A percentile compares a stretch with the other conserved stretches of the same genome.
Evolutionary conservation across 2,888 invertebrate genomes (phyloP).

Genomic region (Hecatera dysodea): DNA sequence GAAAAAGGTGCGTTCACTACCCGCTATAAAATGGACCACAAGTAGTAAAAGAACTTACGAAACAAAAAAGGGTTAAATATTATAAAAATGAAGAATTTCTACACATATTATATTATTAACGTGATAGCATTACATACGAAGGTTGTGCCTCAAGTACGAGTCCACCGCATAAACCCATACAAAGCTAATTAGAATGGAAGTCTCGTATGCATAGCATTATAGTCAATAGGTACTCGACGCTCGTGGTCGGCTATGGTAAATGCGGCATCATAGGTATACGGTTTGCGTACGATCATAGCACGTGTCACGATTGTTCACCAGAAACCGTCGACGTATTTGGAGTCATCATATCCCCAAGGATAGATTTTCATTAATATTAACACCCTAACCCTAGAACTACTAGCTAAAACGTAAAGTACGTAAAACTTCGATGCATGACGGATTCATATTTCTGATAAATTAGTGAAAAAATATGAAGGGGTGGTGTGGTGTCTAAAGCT

Average conservation of each 20-base stretch:
- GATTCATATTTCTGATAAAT: no score
- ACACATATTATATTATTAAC: constrained; percentile 52
- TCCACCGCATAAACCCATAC: constrained; percentile 72
- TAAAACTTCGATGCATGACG: no score
- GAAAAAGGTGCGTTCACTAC: neutral
- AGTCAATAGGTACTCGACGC: constrained; percentile 70
- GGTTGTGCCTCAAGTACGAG: constrained; percentile 62
- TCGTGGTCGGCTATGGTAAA: constrained; percentile 64
- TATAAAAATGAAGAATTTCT: constrained; percentile 20
- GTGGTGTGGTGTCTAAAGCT: no score
- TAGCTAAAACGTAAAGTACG: no score
- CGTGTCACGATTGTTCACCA: constrained; percentile 77
- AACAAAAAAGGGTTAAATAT: constrained; percentile 2
- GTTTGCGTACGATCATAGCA: constrained; percentile 70
- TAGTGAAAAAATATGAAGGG: no score
- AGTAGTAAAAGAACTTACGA: neutral
- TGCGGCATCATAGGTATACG: constrained; percentile 68
- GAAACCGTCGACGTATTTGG: constrained; percentile 58
- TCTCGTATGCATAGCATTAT: constrained; percentile 75
- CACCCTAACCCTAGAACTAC: neutral
- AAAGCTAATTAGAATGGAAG: constrained; percentile 83
- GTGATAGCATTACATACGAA: constrained; percentile 49
- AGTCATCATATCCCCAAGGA: constrained; percentile 35
- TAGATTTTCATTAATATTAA: constrained; percentile 6
- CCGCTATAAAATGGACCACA: neutral